Percentiles rank a stretch among this genome's conserved stretches.
Conservation (phyloP, 1,140 invertebrate species). For the Tetragonula clypearis region DNA sequence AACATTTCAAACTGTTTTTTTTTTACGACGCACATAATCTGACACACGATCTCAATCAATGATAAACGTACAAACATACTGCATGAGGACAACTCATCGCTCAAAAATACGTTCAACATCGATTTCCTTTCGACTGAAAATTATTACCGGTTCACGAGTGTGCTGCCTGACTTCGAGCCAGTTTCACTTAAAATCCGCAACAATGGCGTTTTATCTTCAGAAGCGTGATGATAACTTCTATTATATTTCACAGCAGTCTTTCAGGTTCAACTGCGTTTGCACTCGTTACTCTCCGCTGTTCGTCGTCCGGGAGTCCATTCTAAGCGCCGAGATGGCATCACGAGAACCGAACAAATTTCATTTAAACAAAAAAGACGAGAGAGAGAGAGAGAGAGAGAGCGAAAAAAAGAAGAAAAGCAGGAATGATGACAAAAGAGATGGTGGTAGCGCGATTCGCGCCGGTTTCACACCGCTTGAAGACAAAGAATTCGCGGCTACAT, state of each 20-base stretch:
- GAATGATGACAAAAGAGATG: background rate
- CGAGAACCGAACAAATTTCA: constrained; percentile 4
- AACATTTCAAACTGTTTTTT: no score
- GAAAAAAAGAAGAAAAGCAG: background rate
- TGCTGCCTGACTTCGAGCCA: background rate
- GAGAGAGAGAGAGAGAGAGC: background rate
- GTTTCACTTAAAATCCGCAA: background rate
- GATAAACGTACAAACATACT: no score
- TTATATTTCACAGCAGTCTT: background rate
- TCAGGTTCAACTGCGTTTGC: background rate
- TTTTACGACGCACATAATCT: no score
- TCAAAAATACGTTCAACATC: no score
- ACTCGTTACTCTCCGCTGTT: background rate
- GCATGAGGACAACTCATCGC: no score
- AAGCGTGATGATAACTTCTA: background rate
- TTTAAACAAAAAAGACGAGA: background rate
- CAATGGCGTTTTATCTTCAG: background rate
- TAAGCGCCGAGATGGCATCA: background rate
- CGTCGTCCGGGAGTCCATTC: background rate
- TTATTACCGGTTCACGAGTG: no score
- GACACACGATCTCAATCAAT: no score
- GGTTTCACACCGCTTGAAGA: background rate
- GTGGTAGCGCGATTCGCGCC: background rate
- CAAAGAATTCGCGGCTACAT: constrained; percentile 10
- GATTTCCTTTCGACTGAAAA: no score